These are phyloP conservation scores for Esox niger DNA, from an alignment of 2,113 vertebrate species.

Conservation along the genomic window DNA sequence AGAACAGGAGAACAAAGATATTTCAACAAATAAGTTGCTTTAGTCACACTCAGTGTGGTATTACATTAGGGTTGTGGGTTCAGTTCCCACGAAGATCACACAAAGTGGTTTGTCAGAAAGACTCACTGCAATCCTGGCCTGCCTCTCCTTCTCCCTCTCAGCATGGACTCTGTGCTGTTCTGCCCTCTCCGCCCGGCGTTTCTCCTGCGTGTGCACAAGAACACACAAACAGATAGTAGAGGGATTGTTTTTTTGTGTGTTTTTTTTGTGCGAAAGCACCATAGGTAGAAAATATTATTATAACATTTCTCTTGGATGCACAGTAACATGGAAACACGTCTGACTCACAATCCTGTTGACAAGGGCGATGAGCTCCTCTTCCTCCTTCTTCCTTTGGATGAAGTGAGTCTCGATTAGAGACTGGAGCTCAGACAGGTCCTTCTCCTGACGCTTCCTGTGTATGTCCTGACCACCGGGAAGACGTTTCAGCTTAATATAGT, in stretches of 20 bases:
- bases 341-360: slow-evolving; percentile 84
- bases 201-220: slow-evolving; percentile 61
- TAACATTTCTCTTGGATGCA: not conserved
- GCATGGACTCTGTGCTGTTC: slow-evolving; percentile 75
- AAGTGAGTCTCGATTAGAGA: slow-evolving; percentile 90
- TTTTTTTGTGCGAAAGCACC: too few relatives aligned
- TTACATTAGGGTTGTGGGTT: too few relatives aligned
- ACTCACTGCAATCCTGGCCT: slow-evolving; percentile 69
- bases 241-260: too few relatives aligned
- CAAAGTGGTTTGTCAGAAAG: not conserved
- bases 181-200: slow-evolving; percentile 74
- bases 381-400: slow-evolving; percentile 87
- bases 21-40: too few relatives aligned
- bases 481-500: not conserved
- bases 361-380: slow-evolving; percentile 84
- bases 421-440: slow-evolving; percentile 87
- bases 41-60: too few relatives aligned
- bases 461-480: slow-evolving; percentile 76
- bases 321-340: not conserved
- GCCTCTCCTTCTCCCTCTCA: slow-evolving; percentile 76
- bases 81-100: not conserved
- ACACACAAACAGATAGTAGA: not conserved
- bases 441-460: slow-evolving; percentile 88
- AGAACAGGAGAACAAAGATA: too few relatives aligned
- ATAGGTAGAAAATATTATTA: too few relatives aligned